phyloP scores from a whole-genome alignment of 2,113 vertebrate genomes.

The Mystacornis crossleyi region DNA sequence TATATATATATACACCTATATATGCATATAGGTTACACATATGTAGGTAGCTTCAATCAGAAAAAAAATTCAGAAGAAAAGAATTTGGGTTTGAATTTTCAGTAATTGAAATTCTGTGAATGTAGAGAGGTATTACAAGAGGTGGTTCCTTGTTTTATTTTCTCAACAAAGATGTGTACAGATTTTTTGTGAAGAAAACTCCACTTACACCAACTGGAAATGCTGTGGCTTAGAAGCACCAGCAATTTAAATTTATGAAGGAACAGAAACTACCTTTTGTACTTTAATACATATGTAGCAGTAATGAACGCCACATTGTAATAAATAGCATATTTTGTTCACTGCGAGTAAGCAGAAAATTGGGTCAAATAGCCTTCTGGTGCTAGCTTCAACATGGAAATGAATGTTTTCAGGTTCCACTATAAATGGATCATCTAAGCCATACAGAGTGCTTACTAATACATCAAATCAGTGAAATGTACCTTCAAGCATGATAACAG shows the following conservation, averaged over 20 bases:
- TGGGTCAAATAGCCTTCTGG: background rate
- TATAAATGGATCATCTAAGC: background rate
- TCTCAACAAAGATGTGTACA: background rate
- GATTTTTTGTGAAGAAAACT: background rate
- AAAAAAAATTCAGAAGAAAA: background rate
- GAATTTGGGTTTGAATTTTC: background rate
- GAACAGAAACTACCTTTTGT: background rate
- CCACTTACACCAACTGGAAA: background rate
- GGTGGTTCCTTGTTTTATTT: background rate
- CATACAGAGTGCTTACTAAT: background rate
- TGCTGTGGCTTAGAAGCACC: background rate
- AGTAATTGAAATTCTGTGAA: background rate
- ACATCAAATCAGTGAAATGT: background rate
- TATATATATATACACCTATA: fast-evolving
- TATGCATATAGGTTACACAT: background rate
- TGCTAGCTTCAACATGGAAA: background rate
- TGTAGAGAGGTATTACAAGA: background rate
- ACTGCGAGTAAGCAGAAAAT: background rate
- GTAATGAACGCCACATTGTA: background rate
- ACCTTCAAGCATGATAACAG: background rate
- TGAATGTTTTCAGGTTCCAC: background rate
- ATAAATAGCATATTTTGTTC: background rate
- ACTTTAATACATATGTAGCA: background rate
- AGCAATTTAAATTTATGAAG: background rate
- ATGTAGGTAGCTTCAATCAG: background rate